Evolutionary conservation across 1,140 invertebrate species (phyloP).

Genomic region (Arctopsyche grandis): DNA sequence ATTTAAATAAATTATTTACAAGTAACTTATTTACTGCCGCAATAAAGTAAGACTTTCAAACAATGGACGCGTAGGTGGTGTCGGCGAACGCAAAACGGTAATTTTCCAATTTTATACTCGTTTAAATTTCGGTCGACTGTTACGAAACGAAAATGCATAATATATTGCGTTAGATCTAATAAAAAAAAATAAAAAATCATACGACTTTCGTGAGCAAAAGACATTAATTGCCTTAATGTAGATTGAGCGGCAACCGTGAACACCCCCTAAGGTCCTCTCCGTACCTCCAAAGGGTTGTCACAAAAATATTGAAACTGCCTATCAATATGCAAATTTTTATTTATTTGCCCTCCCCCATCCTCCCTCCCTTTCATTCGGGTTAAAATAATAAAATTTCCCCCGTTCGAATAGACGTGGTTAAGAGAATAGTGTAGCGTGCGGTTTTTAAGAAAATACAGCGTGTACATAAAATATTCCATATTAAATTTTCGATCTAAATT

Average conservation of each 20-base stretch:
- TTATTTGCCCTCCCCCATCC: slow-evolving; percentile 16
- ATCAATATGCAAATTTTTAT: slow-evolving; percentile 46
- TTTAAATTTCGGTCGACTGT: not conserved
- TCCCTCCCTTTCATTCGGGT: not conserved
- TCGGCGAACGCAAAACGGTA: not conserved
- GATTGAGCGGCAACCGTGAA: slow-evolving; percentile 22
- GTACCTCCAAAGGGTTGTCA: slow-evolving; percentile 44
- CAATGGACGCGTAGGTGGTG: not conserved
- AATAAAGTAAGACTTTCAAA: not conserved
- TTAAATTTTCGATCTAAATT: no score
- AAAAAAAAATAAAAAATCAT: slow-evolving; percentile 19
- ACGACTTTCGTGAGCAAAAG: slow-evolving; percentile 33
- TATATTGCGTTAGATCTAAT: not conserved
- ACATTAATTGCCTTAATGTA: slow-evolving; percentile 43
- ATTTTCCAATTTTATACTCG: not conserved
- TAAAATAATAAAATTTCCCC: slow-evolving; percentile 35
- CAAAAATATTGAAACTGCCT: slow-evolving; percentile 37
- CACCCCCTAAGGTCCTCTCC: slow-evolving; percentile 38
- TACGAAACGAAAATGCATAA: not conserved
- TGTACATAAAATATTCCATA: not conserved
- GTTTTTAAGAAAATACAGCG: slow-evolving; percentile 11
- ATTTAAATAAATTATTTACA: no score
- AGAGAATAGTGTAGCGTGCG: slow-evolving; percentile 10
- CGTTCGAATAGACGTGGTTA: not conserved
- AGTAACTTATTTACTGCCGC: not conserved